phyloP scores from a whole-genome alignment of 2,888 invertebrate genomes.

The Orchestes rusci region DNA sequence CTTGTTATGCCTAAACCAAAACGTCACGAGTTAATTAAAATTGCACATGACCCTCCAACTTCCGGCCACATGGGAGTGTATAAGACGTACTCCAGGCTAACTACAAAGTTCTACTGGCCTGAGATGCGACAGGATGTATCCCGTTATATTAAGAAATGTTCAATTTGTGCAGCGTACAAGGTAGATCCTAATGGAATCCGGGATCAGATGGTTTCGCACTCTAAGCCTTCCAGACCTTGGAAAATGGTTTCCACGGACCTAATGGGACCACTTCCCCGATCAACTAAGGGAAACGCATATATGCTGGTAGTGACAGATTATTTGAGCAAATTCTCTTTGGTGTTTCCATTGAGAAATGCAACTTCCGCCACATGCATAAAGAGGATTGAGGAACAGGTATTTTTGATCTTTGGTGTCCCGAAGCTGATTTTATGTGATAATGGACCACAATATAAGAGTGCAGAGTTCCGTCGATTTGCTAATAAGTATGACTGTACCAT shows the following conservation, averaged over 20 bases:
- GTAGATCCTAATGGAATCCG: not conserved
- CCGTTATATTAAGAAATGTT: not conserved
- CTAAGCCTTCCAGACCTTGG: not conserved
- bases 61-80: constrained; percentile 14
- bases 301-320: constrained; percentile 15
- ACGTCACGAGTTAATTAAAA: not conserved
- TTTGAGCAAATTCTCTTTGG: constrained; percentile 15
- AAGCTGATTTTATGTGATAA: constrained; percentile 17
- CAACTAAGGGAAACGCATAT: constrained; percentile 9
- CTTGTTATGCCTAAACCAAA: constrained; percentile 10
- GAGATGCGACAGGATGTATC: constrained; percentile 8
- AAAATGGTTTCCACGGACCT: constrained; percentile 18
- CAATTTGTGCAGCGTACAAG: not conserved
- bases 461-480: constrained; percentile 1
- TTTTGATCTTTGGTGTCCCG: constrained; percentile 16
- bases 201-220: not conserved
- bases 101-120: constrained; percentile 13
- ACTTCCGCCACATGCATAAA: constrained; percentile 6
- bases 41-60: constrained; percentile 15
- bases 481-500: constrained; percentile 1
- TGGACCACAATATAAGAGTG: constrained; percentile 9
- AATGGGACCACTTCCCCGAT: constrained; percentile 19
- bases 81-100: constrained; percentile 12
- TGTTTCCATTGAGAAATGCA: constrained; percentile 15
- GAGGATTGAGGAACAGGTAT: constrained; percentile 15